phyloP scores from a whole-genome alignment of 2,888 invertebrate genomes.

The Drosophila falleni region DNA sequence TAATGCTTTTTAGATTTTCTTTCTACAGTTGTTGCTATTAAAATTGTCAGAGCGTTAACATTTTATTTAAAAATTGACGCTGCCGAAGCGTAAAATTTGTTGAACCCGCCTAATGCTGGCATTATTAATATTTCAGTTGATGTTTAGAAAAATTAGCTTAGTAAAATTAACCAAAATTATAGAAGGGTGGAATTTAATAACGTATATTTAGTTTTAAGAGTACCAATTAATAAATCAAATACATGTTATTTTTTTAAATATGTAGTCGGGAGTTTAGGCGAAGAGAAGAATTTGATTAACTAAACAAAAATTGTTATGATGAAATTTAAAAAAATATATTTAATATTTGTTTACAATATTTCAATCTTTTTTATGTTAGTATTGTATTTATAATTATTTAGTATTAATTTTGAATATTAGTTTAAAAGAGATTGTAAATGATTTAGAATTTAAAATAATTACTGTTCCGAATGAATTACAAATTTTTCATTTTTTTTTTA shows the following conservation, averaged over 20 bases:
- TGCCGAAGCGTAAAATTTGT: slow-evolving; percentile 59
- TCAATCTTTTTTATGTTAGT: too few species aligned
- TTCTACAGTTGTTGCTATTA: slow-evolving; percentile 17
- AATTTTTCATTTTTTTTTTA: too few species aligned
- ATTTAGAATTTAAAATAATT: too few species aligned
- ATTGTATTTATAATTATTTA: too few species aligned
- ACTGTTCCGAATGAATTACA: too few species aligned
- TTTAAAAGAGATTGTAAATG: too few species aligned
- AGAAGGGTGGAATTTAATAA: slow-evolving; percentile 6
- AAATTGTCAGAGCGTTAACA: slow-evolving; percentile 60
- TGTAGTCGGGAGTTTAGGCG: slow-evolving; percentile 1
- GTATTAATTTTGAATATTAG: too few species aligned
- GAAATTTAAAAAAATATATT: background rate
- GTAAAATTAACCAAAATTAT: slow-evolving; percentile 11
- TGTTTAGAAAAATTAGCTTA: slow-evolving; percentile 43
- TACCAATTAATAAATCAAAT: slow-evolving; percentile 4
- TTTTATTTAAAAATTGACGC: slow-evolving; percentile 42
- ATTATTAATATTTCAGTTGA: slow-evolving; percentile 40
- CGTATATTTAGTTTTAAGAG: background rate
- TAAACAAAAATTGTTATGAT: background rate
- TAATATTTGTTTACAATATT: too few species aligned
- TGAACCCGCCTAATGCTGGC: slow-evolving; percentile 48
- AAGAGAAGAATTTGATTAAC: too few species aligned
- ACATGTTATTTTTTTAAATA: slow-evolving; percentile 2
- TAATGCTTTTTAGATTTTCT: slow-evolving; percentile 25